Base-by-base conservation (phyloP, 2,113 vertebrate species). In the Mobula birostris region DNA sequence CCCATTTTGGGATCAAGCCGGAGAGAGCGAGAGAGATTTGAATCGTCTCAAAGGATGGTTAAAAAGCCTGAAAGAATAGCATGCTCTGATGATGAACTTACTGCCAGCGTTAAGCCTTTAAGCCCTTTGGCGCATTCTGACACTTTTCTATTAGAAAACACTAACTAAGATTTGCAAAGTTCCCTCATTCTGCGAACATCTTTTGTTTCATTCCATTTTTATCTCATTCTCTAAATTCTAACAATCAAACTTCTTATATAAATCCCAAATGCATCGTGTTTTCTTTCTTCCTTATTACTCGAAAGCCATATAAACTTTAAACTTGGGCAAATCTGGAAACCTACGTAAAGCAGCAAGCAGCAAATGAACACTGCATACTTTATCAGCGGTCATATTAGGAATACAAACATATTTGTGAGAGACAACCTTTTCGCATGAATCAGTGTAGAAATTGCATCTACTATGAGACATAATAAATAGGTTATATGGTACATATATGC, bases 11-110 rank as follows among this genome's bases (percentile, higher is more conserved):
- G 91, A 93, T 93, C 40, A 93, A 74, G 91, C 70, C 90, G n/a
- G 68, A 2, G 90, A 93, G 66, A 74, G 36, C 24, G 78, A 17
- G 78, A 79, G 90, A 36, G 91, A 19, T 93, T 93, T 93, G 36
- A 93, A 74, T 93, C 91, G 91, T 93, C 91, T 93, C 91, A 93
- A 93, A 93, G 91, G 91, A 93, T 93, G 91, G 68, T 92, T 92
- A 92, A 92, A 92, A 92, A 72, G 90, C 90, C 91, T 74, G 91
- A 93, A 93, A 76, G 91, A 93, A 93, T 93, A 76, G 91, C 91
- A 74, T 68, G 36, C 91, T 93, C 91, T 56, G 70, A 93, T 93
- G 68, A 93, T 93, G 91, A 93, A 93, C 91, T 93, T 93, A 93
- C 91, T 74, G 91, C 91, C 70, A 93, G 40, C 70, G 91, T 93